Evolutionary conservation across 2,888 invertebrate genomes (phyloP), one percentile per base, ranked within the genome.

Genomic region (Mactromeris polynyma): DNA sequence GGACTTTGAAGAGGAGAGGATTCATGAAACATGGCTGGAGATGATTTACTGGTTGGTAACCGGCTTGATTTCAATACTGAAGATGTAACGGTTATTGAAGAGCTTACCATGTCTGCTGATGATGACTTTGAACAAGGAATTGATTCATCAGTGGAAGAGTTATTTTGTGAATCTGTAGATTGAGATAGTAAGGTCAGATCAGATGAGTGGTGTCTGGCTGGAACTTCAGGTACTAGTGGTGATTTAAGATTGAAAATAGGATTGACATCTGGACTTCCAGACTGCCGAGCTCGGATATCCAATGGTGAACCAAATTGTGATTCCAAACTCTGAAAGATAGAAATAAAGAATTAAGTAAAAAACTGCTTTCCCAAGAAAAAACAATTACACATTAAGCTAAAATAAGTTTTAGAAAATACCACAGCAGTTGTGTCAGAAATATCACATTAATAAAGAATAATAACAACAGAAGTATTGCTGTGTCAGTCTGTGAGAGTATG

Each of bases 291-390:
- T 42, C 64, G 58, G 11, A 85, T 54, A 77, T 85, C 85, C 33
- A 77, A 21, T 0, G 85, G 85, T 79, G 85, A 80, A 26, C 84
- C n/a, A 19, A 77, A 42, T 19, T 88, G 85, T 46, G 87, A 77
- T 85, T 82, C 85, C 82, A 89, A 31, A 83, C 86, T 85, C 87
- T 87, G 64, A 36, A 85, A 84, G 42, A 78, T 26, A 64, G 26
- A 26, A 21, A 64, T 3, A n/a, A 58, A 58, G 26, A 1, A n/a
- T n/a, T n/a, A n/a, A n/a, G n/a, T n/a, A n/a, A n/a, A n/a, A n/a
- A n/a, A n/a, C n/a, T n/a, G n/a, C n/a, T n/a, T n/a, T n/a, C n/a
- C n/a, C n/a, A n/a, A n/a, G n/a, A n/a, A n/a, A n/a, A n/a, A n/a
- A n/a, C n/a, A n/a, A n/a, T n/a, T n/a, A n/a, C n/a, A n/a, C n/a